Evolutionary conservation across 2,797 vertebrate species (phyloP).

Genomic region (Sebastes itinus): DNA sequence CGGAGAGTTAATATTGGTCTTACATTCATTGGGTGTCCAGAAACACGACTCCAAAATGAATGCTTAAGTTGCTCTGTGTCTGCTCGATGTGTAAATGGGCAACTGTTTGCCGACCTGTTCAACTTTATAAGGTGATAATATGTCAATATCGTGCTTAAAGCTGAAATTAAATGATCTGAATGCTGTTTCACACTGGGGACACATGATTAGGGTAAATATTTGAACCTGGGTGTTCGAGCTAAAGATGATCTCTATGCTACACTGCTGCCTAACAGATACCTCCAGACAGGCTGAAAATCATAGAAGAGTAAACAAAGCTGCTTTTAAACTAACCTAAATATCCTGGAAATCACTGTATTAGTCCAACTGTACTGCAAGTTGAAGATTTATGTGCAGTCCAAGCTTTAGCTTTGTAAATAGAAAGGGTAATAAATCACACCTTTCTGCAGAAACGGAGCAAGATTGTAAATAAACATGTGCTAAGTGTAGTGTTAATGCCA

Average conservation of each 20-base stretch:
- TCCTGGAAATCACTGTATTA: not conserved
- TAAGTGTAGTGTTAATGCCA: constrained; percentile 31
- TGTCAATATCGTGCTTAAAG: not conserved
- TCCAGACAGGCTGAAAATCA: constrained; percentile 18
- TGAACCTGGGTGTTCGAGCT: not conserved
- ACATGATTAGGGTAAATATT: not conserved
- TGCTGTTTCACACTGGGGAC: not conserved
- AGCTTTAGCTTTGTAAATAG: not conserved
- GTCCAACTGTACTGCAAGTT: not conserved
- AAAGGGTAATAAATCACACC: constrained; percentile 17
- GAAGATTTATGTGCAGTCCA: not conserved
- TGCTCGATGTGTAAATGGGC: not conserved
- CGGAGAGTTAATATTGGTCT: not conserved
- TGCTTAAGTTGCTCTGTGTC: not conserved
- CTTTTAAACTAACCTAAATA: constrained; percentile 32
- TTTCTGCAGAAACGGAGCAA: not conserved
- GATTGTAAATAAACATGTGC: constrained; percentile 33
- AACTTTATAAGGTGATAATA: not conserved
- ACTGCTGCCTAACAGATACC: not conserved
- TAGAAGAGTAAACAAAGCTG: constrained; percentile 20
- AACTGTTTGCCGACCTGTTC: not conserved
- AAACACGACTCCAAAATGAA: not conserved
- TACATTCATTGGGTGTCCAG: not conserved
- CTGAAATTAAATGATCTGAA: not conserved
- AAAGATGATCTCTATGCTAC: not conserved